Base-by-base conservation (phyloP, 2,113 vertebrate genomes). In the Chaetodon auriga region DNA sequence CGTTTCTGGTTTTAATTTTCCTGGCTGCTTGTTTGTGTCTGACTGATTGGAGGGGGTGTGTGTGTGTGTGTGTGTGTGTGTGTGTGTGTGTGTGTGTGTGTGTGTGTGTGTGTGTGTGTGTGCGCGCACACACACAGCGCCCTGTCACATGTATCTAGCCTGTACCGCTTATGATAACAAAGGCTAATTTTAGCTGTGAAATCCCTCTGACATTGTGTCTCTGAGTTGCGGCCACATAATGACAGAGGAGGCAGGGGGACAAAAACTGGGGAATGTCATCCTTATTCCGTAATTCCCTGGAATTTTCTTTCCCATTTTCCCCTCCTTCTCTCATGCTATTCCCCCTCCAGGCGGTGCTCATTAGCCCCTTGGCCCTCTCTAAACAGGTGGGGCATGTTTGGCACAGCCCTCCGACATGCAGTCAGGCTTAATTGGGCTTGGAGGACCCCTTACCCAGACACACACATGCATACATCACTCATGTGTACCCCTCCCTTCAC, bases 331-430 rank as follows among this genome's bases (percentile, higher is more conserved):
- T 41, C 38, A 55, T 75, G 72, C 63, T 66, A 36, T 71, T 81
- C 72, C 80, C 72, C 79, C 83, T 86, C 64, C 77, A 92, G 89
- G 86, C 92, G 54, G 81, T 82, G 89, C 93, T 95, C 94, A 95
- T 95, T 95, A 95, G 92, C 92, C 94, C 87, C 89, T 19, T 92
- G 89, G 93, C 86, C 94, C 74, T 78, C 80, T 92, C 87, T 89
- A 90, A 92, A 91, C 92, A 94, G 93, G 89, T 92, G 92, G 93
- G 90, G 90, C 93, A 92, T 94, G 93, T 94, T 96, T 95, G 95
- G 94, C 94, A 89, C 90, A 87, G 87, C 87, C 92, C 81, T 91
- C 85, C 83, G 84, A 93, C 93, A 93, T 82, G 87, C 89, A 89
- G 92, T 92, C 90, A 87, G 89, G 81, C 90, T 89, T 95, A 95